phyloP scores from a whole-genome alignment of 2,113 vertebrate genomes.

The Elgaria multicarinata region DNA sequence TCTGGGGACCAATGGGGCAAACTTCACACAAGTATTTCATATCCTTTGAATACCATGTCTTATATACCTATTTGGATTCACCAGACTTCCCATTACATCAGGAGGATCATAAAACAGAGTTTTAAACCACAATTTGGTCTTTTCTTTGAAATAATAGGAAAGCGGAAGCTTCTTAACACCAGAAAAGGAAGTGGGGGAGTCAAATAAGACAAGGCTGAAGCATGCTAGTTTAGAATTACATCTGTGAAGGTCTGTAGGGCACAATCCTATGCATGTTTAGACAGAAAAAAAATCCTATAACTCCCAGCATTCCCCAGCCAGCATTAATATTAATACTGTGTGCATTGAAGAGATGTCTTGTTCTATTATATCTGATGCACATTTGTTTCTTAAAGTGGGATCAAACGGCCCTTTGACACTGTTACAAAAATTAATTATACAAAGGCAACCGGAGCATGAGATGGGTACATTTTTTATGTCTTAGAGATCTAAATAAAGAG shows the following conservation, averaged over 20 bases:
- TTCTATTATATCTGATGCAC: neutral
- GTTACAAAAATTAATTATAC: conserved; percentile 5
- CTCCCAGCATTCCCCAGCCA: neutral
- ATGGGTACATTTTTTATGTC: neutral
- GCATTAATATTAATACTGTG: neutral
- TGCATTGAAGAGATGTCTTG: neutral
- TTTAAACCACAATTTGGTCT: too few species aligned
- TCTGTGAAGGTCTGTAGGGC: neutral
- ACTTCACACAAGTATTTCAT: too few species aligned
- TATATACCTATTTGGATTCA: too few species aligned
- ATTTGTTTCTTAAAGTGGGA: conserved; percentile 13
- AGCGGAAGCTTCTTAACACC: neutral
- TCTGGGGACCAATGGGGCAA: too few species aligned
- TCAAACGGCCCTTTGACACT: neutral
- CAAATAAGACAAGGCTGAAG: neutral
- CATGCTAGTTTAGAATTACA: neutral
- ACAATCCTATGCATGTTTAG: neutral
- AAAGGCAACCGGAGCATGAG: neutral
- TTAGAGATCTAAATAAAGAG: neutral
- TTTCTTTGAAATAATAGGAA: too few species aligned
- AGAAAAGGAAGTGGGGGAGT: neutral
- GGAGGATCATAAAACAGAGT: too few species aligned
- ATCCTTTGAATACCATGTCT: too few species aligned
- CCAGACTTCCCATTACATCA: too few species aligned
- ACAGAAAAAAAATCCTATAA: too few species aligned